A percentile compares a stretch with the other conserved stretches of the same genome.
Evolutionary conservation across 2,113 vertebrate species (phyloP).

Genomic region (Struthio camelus): DNA sequence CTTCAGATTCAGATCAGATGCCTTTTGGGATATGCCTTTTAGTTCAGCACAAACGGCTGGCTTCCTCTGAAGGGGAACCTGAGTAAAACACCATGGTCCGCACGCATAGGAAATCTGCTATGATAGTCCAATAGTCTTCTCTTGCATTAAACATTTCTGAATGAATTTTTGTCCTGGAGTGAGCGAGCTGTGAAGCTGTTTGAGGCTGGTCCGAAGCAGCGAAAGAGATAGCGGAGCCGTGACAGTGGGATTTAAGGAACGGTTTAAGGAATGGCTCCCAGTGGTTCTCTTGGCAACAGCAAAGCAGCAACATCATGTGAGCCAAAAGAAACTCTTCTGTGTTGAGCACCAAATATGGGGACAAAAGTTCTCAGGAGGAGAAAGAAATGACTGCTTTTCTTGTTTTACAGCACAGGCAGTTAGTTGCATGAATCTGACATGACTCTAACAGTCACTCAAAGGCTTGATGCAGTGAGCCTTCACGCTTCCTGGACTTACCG

Average conservation of each 20-base stretch:
- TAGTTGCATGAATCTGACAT: neutral
- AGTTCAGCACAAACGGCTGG: fast-evolving
- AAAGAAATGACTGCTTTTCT: neutral
- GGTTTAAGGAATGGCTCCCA: neutral
- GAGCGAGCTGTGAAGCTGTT: fast-evolving
- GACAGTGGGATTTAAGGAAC: fast-evolving
- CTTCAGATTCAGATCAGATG: fast-evolving
- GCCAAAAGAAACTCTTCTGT: neutral
- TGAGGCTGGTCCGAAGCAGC: neutral
- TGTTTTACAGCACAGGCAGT: fast-evolving
- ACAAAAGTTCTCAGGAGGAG: neutral
- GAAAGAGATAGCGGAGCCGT: fast-evolving
- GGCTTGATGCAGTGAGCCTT: neutral
- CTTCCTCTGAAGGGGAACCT: no score
- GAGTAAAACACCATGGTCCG: fast-evolving
- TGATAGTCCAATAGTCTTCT: fast-evolving
- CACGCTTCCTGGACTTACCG: neutral
- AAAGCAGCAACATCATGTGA: fast-evolving
- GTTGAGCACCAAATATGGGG: neutral
- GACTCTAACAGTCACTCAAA: neutral
- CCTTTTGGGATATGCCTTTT: neutral
- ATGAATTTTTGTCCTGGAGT: fast-evolving
- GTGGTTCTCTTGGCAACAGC: neutral
- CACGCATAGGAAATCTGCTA: fast-evolving
- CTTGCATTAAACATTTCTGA: fast-evolving